Percentiles rank a stretch among this genome's conserved stretches.
Evolutionary conservation across 1,140 invertebrate genomes (phyloP).

Genomic region (Drosophila takahashii): DNA sequence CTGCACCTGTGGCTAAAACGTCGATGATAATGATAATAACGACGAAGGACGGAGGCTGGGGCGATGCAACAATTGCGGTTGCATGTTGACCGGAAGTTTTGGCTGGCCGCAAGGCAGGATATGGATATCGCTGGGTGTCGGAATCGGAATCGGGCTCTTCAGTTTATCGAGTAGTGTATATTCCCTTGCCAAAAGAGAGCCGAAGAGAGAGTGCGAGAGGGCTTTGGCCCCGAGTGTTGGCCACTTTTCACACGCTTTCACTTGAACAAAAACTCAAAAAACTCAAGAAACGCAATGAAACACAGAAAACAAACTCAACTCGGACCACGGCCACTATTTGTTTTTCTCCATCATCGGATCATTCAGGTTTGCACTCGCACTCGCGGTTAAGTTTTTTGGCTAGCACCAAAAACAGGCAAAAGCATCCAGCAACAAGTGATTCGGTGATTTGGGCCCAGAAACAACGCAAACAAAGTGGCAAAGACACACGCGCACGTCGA

Average conservation of each 20-base stretch:
- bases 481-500: slow-evolving; percentile 6
- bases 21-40: neutral
- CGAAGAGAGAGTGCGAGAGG: slow-evolving; percentile 17
- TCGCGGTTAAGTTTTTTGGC: neutral
- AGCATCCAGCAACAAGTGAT: slow-evolving; percentile 27
- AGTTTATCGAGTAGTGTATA: neutral
- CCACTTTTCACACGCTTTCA: slow-evolving; percentile 79
- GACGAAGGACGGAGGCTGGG: slow-evolving; percentile 16
- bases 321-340: slow-evolving; percentile 4
- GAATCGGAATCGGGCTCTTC: neutral
- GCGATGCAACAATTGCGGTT: slow-evolving; percentile 63
- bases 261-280: slow-evolving; percentile 54
- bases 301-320: slow-evolving; percentile 39
- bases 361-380: neutral
- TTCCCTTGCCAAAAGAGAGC: slow-evolving; percentile 10
- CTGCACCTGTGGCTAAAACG: slow-evolving; percentile 14
- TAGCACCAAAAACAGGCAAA: slow-evolving; percentile 3
- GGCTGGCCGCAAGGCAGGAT: slow-evolving; percentile 61
- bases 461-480: slow-evolving; percentile 13
- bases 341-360: slow-evolving; percentile 7
- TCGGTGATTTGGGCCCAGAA: neutral
- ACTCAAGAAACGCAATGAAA: slow-evolving; percentile 27
- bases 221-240: slow-evolving; percentile 28
- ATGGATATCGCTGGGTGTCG: slow-evolving; percentile 12
- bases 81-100: slow-evolving; percentile 60